Percentiles rank a stretch among this genome's conserved stretches.
Conservation (phyloP, 2,888 invertebrate species). For the Platycnemis pennipes region DNA sequence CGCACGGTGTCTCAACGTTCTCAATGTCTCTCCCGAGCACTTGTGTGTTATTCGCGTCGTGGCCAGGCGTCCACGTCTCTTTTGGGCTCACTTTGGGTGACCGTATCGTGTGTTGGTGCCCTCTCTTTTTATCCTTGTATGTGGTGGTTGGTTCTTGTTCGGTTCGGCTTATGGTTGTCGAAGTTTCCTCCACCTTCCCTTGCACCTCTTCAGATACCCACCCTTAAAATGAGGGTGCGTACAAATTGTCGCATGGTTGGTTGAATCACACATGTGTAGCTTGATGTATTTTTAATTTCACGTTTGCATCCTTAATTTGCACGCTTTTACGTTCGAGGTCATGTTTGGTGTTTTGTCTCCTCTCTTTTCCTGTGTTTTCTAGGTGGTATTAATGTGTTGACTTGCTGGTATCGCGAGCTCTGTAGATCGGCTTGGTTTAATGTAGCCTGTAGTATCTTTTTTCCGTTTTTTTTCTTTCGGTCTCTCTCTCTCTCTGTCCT, state of each 20-base stretch:
- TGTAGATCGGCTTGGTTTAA: neutral
- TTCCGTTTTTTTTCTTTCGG: neutral
- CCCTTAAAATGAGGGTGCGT: neutral
- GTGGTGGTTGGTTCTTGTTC: slow-evolving; percentile 43
- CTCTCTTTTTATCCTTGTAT: neutral
- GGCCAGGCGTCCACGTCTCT: neutral
- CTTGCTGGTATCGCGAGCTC: neutral
- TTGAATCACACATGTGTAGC: neutral
- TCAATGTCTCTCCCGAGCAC: neutral
- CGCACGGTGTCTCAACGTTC: neutral
- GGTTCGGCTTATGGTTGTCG: neutral
- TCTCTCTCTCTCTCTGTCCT: neutral
- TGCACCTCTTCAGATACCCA: neutral
- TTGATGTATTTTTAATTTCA: neutral
- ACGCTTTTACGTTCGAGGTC: neutral
- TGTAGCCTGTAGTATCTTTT: neutral
- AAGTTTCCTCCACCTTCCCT: neutral
- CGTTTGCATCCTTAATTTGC: neutral
- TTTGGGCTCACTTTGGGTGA: neutral
- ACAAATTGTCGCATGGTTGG: neutral
- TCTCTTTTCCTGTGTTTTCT: neutral
- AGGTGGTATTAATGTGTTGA: neutral
- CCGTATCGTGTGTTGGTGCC: slow-evolving; percentile 62
- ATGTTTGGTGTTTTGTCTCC: neutral
- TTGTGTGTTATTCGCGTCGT: neutral